These are phyloP conservation scores for Liopterus haemorrhoidalis DNA, from an alignment of 2,888 invertebrate species.

Conservation along the genomic window DNA sequence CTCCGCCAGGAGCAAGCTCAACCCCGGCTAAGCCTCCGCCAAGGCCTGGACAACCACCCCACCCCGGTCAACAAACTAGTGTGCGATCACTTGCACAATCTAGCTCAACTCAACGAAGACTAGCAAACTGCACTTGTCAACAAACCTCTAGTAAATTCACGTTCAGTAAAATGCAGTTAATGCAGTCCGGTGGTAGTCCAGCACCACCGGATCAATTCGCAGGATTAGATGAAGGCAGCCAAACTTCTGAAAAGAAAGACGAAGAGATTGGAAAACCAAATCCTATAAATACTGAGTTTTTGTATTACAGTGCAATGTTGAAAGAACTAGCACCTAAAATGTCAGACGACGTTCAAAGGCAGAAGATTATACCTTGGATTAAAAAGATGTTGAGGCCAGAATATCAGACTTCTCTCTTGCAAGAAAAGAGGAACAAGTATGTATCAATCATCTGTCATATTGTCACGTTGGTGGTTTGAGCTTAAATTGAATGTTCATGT, in stretches of 20 bases:
- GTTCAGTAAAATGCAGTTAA: neutral
- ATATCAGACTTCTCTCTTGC: constrained; percentile 45
- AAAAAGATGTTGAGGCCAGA: constrained; percentile 48
- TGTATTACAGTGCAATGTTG: constrained; percentile 48
- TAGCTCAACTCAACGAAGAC: constrained; percentile 6
- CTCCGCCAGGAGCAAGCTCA: neutral
- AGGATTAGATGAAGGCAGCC: neutral
- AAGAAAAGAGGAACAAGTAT: constrained; percentile 48
- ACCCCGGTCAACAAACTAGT: neutral
- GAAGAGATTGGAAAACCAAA: constrained; percentile 35
- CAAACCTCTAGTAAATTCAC: no score
- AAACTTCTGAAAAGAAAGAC: constrained; percentile 3
- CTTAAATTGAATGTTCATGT: neutral
- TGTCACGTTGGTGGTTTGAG: neutral
- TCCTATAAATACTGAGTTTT: constrained; percentile 47
- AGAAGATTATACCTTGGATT: constrained; percentile 45
- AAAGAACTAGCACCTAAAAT: constrained; percentile 44
- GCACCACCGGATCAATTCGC: neutral
- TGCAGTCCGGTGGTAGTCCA: neutral
- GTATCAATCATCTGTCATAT: constrained; percentile 1
- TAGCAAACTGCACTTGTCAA: no score
- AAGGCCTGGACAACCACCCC: constrained; percentile 3
- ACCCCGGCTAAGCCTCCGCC: neutral
- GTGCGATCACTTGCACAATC: constrained; percentile 5
- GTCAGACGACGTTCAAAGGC: constrained; percentile 40